A percentile compares a stretch with the other conserved stretches of the same genome.
Evolutionary conservation across 2,113 vertebrate genomes (phyloP).

Genomic region (Sceloporus tristichus): DNA sequence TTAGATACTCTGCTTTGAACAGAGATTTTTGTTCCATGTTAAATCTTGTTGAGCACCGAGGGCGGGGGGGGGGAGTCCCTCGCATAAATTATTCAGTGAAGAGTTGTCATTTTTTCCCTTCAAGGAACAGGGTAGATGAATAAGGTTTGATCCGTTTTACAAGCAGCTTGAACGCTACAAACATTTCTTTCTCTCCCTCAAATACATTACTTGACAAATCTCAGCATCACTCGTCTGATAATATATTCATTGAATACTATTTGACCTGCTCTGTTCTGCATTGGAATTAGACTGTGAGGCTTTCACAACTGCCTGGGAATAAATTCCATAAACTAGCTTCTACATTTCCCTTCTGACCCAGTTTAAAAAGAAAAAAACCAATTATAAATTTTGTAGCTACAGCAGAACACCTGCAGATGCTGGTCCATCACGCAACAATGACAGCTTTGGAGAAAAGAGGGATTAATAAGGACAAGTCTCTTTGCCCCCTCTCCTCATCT

Average conservation of each 20-base stretch:
- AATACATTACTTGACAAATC: conserved; percentile 27
- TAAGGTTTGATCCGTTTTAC: conserved; percentile 42
- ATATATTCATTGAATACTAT: not conserved
- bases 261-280: conserved; percentile 29
- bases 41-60: not conserved
- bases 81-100: conserved; percentile 31
- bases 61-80: too few relatives aligned
- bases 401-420: not conserved
- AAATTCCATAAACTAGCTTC: conserved; percentile 16
- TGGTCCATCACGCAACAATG: not conserved
- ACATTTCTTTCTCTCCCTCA: conserved; percentile 18
- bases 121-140: not conserved
- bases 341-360: not conserved
- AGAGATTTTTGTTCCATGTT: not conserved
- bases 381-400: conserved; percentile 27
- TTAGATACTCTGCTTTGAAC: conserved; percentile 28
- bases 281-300: not conserved
- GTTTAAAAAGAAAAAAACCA: conserved; percentile 7
- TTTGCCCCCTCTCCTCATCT: not conserved
- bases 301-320: conserved; percentile 35
- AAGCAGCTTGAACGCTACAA: conserved; percentile 28
- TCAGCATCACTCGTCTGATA: not conserved
- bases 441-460: not conserved
- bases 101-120: not conserved
- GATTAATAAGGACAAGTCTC: not conserved